A percentile compares a stretch with the other conserved stretches of the same genome.
These are phyloP conservation scores for Pangasius larnaudii DNA, from an alignment of 2,797 vertebrate genomes.

Conservation along the genomic window DNA sequence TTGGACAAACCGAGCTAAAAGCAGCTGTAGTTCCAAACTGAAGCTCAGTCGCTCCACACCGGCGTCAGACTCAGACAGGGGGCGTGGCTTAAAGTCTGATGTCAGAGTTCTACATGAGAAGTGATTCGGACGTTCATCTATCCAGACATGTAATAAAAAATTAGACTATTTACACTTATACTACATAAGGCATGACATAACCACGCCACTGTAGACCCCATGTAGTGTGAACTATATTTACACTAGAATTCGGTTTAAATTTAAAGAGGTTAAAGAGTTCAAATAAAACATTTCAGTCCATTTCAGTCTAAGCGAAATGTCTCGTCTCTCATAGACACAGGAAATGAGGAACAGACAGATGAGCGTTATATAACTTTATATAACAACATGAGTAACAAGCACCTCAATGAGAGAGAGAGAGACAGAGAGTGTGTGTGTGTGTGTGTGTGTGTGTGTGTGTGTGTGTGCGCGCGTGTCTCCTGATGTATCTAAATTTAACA, in stretches of 20 bases:
- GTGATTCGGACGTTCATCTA: neutral
- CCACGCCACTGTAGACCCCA: too few species aligned
- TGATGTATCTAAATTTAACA: neutral
- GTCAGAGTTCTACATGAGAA: neutral
- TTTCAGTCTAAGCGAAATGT: neutral
- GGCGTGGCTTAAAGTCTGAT: neutral
- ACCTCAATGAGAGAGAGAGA: neutral
- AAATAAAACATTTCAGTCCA: neutral
- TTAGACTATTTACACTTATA: neutral
- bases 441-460: neutral
- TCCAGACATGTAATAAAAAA: neutral
- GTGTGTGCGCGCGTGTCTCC: neutral
- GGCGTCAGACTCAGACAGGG: neutral
- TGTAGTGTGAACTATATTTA: neutral
- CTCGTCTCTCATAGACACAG: neutral
- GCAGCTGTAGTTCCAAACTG: neutral
- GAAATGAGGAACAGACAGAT: constrained; percentile 63
- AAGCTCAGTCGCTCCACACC: too few species aligned
- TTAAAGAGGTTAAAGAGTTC: neutral
- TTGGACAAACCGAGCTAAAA: neutral
- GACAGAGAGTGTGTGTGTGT: neutral
- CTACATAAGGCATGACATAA: neutral
- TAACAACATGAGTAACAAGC: neutral
- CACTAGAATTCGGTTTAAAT: neutral
- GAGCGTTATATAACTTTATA: constrained; percentile 68